Percentiles rank a stretch among this genome's conserved stretches.
phyloP scores from a whole-genome alignment of 1,140 invertebrate genomes.

The Neodiprion fabricii region DNA sequence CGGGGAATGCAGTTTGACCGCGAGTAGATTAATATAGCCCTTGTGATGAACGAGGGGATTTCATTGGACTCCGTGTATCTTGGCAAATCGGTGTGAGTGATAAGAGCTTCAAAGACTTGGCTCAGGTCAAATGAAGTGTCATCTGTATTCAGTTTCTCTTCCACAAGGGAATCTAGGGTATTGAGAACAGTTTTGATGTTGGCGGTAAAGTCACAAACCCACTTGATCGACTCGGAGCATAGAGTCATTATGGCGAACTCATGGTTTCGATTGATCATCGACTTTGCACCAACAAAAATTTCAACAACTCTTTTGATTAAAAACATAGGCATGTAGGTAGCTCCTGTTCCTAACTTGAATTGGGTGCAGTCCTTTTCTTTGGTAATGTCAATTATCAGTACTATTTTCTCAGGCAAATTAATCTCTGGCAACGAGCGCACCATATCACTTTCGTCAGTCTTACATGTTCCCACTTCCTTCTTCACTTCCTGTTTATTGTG shows the following conservation, averaged over 20 bases:
- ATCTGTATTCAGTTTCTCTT: slow-evolving; percentile 59
- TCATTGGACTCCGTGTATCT: slow-evolving; percentile 52
- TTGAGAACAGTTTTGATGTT: slow-evolving; percentile 67
- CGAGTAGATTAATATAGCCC: slow-evolving; percentile 71
- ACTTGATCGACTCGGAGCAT: slow-evolving; percentile 62
- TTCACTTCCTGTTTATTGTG: too few species aligned
- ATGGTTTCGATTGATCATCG: slow-evolving; percentile 67
- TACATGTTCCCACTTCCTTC: too few species aligned
- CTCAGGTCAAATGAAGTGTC: slow-evolving; percentile 64
- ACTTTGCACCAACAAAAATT: slow-evolving; percentile 72
- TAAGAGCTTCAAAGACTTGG: slow-evolving; percentile 66
- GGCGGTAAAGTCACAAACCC: slow-evolving; percentile 70
- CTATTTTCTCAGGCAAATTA: slow-evolving; percentile 69
- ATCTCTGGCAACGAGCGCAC: slow-evolving; percentile 53
- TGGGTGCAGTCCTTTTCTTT: slow-evolving; percentile 66
- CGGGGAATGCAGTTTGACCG: slow-evolving; percentile 69
- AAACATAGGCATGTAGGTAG: slow-evolving; percentile 64
- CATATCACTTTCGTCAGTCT: too few species aligned
- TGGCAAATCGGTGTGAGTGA: slow-evolving; percentile 61
- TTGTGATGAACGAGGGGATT: slow-evolving; percentile 66
- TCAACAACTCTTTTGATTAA: slow-evolving; percentile 71
- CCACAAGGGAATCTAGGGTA: slow-evolving; percentile 63
- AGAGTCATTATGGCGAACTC: slow-evolving; percentile 73
- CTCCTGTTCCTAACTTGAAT: slow-evolving; percentile 66
- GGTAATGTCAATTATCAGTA: slow-evolving; percentile 73